Percentiles rank a stretch among this genome's conserved stretches.
Conservation (phyloP, 1,140 invertebrate genomes). For the Eriocheir sinensis region DNA sequence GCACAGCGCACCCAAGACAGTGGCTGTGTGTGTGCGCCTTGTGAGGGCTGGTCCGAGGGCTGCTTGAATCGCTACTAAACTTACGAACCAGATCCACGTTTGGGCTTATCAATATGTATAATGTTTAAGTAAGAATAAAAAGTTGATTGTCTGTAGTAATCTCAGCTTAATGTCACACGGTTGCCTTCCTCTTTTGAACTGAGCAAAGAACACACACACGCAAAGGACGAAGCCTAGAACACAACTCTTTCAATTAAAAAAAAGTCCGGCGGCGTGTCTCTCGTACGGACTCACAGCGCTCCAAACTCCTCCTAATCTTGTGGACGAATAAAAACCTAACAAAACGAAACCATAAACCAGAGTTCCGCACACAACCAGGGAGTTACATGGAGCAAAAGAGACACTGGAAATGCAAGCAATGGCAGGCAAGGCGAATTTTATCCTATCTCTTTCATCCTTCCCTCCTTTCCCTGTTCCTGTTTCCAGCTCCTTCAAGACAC, state of each 20-base stretch:
- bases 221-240: no score
- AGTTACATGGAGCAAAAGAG: neutral
- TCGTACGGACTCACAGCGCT: no score
- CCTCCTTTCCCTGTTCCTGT: no score
- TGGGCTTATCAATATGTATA: neutral
- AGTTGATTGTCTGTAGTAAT: neutral
- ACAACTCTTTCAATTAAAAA: no score
- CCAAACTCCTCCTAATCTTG: no score
- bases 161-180: neutral
- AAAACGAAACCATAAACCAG: neutral
- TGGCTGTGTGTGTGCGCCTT: no score
- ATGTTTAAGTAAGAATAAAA: constrained; percentile 12
- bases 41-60: neutral
- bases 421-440: no score
- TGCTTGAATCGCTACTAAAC: neutral
- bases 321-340: neutral
- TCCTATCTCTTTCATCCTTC: no score
- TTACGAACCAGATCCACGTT: neutral
- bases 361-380: neutral
- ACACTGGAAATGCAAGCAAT: neutral
- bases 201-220: constrained; percentile 10
- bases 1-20: no score
- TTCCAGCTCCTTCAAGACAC: no score
- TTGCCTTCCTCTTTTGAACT: neutral
- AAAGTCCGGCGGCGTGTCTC: no score